These are phyloP conservation scores for Cephus pygmeus DNA, from an alignment of 2,888 invertebrate species.

Conservation along the genomic window DNA sequence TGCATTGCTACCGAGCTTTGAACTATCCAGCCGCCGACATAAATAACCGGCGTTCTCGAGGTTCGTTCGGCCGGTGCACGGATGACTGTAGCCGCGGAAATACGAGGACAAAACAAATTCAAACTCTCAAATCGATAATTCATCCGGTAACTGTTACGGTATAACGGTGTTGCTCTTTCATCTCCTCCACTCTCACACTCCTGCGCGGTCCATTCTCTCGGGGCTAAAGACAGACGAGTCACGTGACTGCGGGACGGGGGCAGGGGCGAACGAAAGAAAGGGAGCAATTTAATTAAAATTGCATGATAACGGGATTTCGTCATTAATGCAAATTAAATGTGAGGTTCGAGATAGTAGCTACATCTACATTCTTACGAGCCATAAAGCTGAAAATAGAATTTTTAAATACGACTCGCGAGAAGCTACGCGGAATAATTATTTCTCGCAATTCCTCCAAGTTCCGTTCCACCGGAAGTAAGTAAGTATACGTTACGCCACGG, in stretches of 20 bases:
- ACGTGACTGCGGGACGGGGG: neutral
- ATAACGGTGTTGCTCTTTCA: neutral
- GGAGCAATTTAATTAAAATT: constrained; percentile 18
- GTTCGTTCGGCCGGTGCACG: neutral
- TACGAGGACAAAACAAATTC: neutral
- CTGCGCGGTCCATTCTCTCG: neutral
- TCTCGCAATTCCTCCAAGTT: neutral
- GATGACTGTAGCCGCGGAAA: neutral
- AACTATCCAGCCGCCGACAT: constrained; percentile 34
- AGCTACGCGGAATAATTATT: constrained; percentile 5
- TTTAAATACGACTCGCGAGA: neutral
- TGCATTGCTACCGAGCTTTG: constrained; percentile 41
- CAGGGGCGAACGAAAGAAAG: neutral
- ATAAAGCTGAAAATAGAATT: constrained; percentile 13
- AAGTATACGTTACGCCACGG: neutral
- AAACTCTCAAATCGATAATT: neutral
- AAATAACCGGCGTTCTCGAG: constrained; percentile 29
- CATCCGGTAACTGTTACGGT: neutral
- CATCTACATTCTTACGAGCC: constrained; percentile 16
- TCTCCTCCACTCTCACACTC: neutral
- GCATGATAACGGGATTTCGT: constrained; percentile 17
- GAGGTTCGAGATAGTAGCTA: constrained; percentile 4
- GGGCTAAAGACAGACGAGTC: neutral
- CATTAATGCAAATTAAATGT: constrained; percentile 21
- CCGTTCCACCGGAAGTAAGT: neutral